These are phyloP conservation scores for Passer montanus DNA, from an alignment of 2,113 vertebrate species.

Conservation along the genomic window DNA sequence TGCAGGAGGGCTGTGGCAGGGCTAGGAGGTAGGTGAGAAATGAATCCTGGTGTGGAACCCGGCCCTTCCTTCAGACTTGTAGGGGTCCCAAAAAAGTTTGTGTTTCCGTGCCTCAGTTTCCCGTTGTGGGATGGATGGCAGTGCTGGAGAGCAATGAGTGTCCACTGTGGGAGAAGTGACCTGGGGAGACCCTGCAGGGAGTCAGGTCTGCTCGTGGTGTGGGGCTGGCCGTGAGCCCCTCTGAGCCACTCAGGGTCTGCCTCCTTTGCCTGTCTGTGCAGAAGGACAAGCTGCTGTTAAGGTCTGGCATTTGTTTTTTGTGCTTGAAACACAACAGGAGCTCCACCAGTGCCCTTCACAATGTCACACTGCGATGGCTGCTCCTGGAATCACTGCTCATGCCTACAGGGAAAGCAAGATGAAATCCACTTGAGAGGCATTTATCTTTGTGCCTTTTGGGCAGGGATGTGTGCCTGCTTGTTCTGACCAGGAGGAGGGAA, in stretches of 20 bases:
- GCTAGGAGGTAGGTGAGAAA: background rate
- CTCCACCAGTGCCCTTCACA: background rate
- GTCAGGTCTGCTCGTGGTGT: fast-evolving
- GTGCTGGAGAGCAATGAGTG: background rate
- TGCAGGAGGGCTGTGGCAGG: background rate
- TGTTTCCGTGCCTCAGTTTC: background rate
- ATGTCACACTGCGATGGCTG: background rate
- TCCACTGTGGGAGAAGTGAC: background rate
- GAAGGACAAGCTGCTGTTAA: background rate
- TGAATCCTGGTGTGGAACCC: background rate
- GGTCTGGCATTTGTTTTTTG: background rate
- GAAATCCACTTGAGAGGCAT: background rate
- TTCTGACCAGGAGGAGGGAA: background rate
- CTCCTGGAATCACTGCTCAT: background rate
- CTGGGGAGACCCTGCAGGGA: background rate
- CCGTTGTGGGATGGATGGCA: background rate
- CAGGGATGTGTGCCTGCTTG: background rate
- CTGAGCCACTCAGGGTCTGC: background rate
- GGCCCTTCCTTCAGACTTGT: background rate
- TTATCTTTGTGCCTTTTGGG: background rate
- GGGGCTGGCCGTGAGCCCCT: background rate
- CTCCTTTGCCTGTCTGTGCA: background rate
- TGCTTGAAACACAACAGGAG: background rate
- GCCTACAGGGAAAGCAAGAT: background rate
- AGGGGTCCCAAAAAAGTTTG: background rate